A percentile compares a stretch with the other conserved stretches of the same genome.
Evolutionary conservation across 2,113 vertebrate species (phyloP).

Genomic region (Thomomys bottae): DNA sequence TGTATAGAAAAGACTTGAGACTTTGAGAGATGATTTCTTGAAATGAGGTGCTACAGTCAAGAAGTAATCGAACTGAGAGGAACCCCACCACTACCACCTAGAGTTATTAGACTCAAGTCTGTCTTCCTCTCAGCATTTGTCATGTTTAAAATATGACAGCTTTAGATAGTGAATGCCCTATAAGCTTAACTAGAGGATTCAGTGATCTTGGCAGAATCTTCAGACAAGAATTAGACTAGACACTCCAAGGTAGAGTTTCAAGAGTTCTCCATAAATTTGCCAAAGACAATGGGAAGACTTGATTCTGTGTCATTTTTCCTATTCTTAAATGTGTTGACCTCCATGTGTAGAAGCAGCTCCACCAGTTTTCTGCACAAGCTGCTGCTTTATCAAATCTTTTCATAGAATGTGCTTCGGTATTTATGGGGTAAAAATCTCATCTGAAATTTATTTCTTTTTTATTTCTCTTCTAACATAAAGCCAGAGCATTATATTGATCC

Average conservation of each 20-base stretch:
- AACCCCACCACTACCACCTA: too few relatives aligned
- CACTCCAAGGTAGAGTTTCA: conserved; percentile 2
- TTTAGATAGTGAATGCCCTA: conserved; percentile 32
- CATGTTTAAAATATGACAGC: not conserved
- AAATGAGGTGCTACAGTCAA: not conserved
- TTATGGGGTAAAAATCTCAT: conserved; percentile 12
- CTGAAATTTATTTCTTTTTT: conserved; percentile 17
- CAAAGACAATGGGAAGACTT: not conserved
- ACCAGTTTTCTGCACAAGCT: not conserved
- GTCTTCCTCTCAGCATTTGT: not conserved
- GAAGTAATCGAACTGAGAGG: not conserved
- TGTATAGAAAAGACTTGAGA: not conserved
- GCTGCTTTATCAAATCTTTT: not conserved
- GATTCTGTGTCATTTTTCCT: not conserved
- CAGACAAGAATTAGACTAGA: not conserved
- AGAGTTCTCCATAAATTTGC: not conserved
- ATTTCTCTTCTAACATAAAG: conserved; percentile 24
- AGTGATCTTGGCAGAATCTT: conserved; percentile 14
- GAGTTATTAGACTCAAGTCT: not conserved
- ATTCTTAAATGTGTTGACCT: not conserved
- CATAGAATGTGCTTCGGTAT: not conserved
- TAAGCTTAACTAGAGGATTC: not conserved
- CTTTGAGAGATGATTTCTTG: not conserved
- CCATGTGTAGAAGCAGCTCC: not conserved
- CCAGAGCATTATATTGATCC: not conserved